Percentiles rank a stretch among this genome's conserved stretches.
These are phyloP conservation scores for Caiman crocodilus DNA, from an alignment of 2,797 vertebrate species.

Conservation along the genomic window DNA sequence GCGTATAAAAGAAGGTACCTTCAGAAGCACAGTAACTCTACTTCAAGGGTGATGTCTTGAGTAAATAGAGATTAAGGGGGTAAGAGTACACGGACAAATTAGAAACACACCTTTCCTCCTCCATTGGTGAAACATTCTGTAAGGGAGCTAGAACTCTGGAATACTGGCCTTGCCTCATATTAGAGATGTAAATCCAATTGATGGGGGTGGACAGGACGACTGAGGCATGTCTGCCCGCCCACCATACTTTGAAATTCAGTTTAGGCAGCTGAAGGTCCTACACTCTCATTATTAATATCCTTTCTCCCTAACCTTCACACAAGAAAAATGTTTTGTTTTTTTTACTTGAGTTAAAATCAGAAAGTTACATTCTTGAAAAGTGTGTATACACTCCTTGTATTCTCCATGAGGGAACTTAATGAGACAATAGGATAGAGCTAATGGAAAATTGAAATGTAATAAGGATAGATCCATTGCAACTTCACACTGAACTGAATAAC, in stretches of 20 bases:
- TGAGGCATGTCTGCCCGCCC: neutral
- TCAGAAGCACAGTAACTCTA: neutral
- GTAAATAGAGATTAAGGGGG: neutral
- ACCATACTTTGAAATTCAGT: neutral
- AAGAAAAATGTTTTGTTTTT: neutral
- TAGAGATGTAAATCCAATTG: neutral
- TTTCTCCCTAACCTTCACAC: neutral
- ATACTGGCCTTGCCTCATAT: neutral
- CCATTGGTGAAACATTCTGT: neutral
- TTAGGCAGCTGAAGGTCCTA: neutral
- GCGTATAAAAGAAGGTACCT: neutral
- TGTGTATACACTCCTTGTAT: neutral
- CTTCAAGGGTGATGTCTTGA: neutral
- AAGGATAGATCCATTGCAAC: neutral
- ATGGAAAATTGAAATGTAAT: neutral
- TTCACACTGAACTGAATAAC: neutral
- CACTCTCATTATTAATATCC: fast-evolving
- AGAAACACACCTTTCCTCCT: neutral
- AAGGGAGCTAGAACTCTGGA: neutral
- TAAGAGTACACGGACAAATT: neutral
- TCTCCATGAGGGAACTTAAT: neutral
- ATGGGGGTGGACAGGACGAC: neutral
- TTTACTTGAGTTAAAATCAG: neutral
- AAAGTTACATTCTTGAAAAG: neutral
- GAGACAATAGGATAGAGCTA: neutral